These are phyloP conservation scores for Chrysopa pallens DNA, from an alignment of 1,140 invertebrate species.

Conservation along the genomic window DNA sequence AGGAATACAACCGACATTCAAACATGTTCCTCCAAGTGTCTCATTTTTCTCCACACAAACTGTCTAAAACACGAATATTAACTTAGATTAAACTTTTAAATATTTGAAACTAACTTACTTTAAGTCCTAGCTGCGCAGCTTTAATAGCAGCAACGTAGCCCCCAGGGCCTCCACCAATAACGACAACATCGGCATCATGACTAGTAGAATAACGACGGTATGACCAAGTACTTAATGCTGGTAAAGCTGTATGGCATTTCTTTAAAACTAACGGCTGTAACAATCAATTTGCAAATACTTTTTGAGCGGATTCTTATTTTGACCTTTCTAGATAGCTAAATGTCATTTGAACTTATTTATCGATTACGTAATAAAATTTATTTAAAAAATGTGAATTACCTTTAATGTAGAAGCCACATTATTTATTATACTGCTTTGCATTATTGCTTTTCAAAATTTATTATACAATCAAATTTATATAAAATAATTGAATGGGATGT, in stretches of 20 bases:
- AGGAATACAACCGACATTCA: slow-evolving; percentile 90
- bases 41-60: slow-evolving; percentile 91
- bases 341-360: no score
- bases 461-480: no score
- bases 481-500: no score
- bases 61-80: slow-evolving; percentile 38
- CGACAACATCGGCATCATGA: slow-evolving; percentile 82
- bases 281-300: not conserved
- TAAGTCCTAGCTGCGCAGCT: slow-evolving; percentile 94
- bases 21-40: slow-evolving; percentile 92
- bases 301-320: no score
- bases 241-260: slow-evolving; percentile 7
- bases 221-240: slow-evolving; percentile 8
- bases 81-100: not conserved
- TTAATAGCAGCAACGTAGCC: slow-evolving; percentile 99
- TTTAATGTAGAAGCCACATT: no score
- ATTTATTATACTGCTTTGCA: no score
- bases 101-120: slow-evolving; percentile 33
- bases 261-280: slow-evolving; percentile 12
- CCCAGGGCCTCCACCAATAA: slow-evolving; percentile 96
- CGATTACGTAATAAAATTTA: no score
- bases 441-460: no score
- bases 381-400: no score
- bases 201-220: slow-evolving; percentile 43
- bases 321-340: no score